Conservation (phyloP, 53 echinoderm and acorn worm genomes). For the Hippasteria phrygiana region DNA sequence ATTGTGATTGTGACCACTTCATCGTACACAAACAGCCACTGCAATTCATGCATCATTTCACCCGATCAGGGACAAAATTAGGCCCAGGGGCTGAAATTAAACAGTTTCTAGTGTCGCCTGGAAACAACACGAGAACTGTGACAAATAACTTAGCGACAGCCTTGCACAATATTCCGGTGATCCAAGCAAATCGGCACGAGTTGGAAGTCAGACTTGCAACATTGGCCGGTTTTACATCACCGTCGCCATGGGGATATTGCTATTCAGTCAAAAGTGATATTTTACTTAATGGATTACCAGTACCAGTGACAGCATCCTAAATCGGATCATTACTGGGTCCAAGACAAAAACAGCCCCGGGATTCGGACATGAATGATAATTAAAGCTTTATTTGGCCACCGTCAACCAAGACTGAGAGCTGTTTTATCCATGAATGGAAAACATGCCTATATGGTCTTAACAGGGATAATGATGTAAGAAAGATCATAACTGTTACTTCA, state of each 20-base stretch:
- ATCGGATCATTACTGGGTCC: too few species aligned
- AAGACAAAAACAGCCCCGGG: too few species aligned
- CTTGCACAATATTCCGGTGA: neutral
- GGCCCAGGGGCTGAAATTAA: conserved; percentile 38
- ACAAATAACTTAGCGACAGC: neutral
- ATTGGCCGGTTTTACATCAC: conserved; percentile 25
- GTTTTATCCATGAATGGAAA: too few species aligned
- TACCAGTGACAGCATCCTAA: neutral
- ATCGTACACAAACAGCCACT: neutral
- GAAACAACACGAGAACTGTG: neutral
- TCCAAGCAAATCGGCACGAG: too few species aligned
- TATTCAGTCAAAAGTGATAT: neutral
- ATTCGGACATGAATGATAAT: too few species aligned
- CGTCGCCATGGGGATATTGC: conserved; percentile 25
- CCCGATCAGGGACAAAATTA: neutral
- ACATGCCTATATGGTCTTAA: too few species aligned
- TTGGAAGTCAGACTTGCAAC: neutral
- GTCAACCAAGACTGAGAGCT: too few species aligned
- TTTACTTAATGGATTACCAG: neutral
- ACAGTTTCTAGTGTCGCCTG: neutral
- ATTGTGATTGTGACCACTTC: neutral
- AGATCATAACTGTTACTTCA: too few species aligned
- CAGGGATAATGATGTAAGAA: too few species aligned
- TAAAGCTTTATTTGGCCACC: too few species aligned
- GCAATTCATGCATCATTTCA: neutral